phyloP scores from a whole-genome alignment of 2,888 invertebrate genomes.

The Pammene fasciana region DNA sequence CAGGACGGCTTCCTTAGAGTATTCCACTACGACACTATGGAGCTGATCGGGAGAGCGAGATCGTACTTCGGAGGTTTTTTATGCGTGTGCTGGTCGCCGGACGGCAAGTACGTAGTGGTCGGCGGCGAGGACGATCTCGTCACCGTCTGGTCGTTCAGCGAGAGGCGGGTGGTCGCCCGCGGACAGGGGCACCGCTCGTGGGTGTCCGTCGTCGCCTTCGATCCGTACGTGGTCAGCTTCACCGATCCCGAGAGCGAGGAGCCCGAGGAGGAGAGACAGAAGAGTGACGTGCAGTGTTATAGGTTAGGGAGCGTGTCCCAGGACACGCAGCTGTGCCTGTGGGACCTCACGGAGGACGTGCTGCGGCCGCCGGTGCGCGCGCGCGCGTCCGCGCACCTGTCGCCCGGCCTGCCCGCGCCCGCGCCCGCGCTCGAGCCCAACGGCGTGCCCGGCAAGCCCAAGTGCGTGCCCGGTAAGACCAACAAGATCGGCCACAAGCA shows the following conservation, averaged over 20 bases:
- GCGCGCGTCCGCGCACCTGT: conserved; percentile 71
- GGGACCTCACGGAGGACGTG: conserved; percentile 99
- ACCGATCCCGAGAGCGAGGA: conserved; percentile 85
- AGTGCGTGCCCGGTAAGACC: conserved; percentile 62
- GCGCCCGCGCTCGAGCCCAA: conserved; percentile 57
- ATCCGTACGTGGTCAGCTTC: conserved; percentile 91
- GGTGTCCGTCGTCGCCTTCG: conserved; percentile 98
- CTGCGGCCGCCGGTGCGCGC: conserved; percentile 87
- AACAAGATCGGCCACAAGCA: conserved; percentile 73
- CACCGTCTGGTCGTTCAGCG: conserved; percentile 97
- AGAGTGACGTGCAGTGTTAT: conserved; percentile 86
- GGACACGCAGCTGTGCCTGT: conserved; percentile 98
- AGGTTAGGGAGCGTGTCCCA: conserved; percentile 97
- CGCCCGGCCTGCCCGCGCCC: conserved; percentile 56
- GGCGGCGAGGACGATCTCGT: conserved; percentile 99
- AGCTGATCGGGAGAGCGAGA: conserved; percentile 94
- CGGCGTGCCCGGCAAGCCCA: conserved; percentile 63
- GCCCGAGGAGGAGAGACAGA: conserved; percentile 71
- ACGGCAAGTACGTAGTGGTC: conserved; percentile 96
- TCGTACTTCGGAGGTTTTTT: conserved; percentile 99
- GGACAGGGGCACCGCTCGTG: conserved; percentile 99
- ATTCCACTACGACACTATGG: conserved; percentile 99
- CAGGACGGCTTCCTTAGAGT: conserved; percentile 98
- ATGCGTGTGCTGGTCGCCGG: conserved; percentile 99
- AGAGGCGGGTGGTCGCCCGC: conserved; percentile 96